Evolutionary conservation across 2,888 invertebrate genomes (phyloP), one percentile per base, ranked within the genome.

Genomic region (Heliconius erato): DNA sequence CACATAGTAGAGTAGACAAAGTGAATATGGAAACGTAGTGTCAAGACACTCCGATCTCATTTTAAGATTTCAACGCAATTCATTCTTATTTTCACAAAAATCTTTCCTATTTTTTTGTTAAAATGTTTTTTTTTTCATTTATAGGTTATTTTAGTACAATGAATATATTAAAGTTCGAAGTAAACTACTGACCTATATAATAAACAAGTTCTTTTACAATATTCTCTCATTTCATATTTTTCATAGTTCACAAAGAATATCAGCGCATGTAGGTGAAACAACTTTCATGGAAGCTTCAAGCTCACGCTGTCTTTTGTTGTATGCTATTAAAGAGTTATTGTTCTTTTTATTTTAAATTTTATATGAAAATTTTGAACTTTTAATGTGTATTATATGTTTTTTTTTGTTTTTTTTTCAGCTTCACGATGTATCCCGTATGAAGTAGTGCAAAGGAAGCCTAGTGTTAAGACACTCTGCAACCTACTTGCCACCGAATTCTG

Each of bases 181-280:
- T 26, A 72, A 44, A 72, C 26, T 71, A 71, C 7, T 72, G 26
- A 72, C 7, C 26, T 49, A 40, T 40, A 40, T 11, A 3, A 19
- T 16, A n/a, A 72, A 26, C 72, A 49, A 44, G 16, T 26, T 49
- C 44, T 72, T 72, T 72, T 26, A 63, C 16, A 54, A 63, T 76
- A 59, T 76, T 35, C 59, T 35, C 44, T 63, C 35, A 76, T 63
- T 76, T 76, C n/a, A 26, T 63, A 76, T 40, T 63, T 76, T 76
- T 35, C 40, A 26, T 63, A 63, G 35, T 59, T 16, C 16, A 7
- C 40, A 76, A 35, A 32, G 35, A 40, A 16, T 26, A 76, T 35
- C n/a, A 16, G n/a, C n/a, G 28, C 63, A 40, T 76, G 32, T n/a
- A 59, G n/a, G 59, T 76, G 74, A 76, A 54, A 74, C 54, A 74